Evolutionary conservation across 1,140 invertebrate genomes (phyloP).

Genomic region (Heliconius eleuchia): DNA sequence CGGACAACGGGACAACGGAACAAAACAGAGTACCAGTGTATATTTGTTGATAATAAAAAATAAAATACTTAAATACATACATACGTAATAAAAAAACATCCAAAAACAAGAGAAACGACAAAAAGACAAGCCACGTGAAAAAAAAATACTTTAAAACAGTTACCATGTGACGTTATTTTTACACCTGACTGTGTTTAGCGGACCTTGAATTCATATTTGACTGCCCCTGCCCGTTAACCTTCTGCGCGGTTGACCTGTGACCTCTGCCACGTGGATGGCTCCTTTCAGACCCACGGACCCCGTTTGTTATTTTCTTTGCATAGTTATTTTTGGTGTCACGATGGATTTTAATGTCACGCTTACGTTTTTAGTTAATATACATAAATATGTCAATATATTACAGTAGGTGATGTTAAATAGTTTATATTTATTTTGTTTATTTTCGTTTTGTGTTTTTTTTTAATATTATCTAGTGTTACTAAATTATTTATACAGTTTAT

Average conservation of each 20-base stretch:
- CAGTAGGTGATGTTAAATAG: background rate
- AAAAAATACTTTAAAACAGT: background rate
- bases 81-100: no score
- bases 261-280: conserved; percentile 49
- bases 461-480: background rate
- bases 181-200: background rate
- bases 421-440: background rate
- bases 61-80: no score
- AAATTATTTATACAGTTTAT: background rate
- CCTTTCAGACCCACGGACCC: conserved; percentile 19
- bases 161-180: background rate
- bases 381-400: background rate
- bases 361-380: conserved; percentile 1
- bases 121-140: background rate
- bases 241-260: conserved; percentile 49
- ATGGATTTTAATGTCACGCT: conserved; percentile 45
- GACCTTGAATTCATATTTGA: conserved; percentile 12
- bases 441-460: no score
- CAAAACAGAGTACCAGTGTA: no score
- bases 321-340: conserved; percentile 15
- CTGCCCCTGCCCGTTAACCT: conserved; percentile 46
- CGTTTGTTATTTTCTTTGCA: conserved; percentile 13
- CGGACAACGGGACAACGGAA: no score
- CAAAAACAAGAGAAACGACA: background rate
- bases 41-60: no score